phyloP scores from a whole-genome alignment of 2,797 vertebrate species.

The Miichthys miiuy region DNA sequence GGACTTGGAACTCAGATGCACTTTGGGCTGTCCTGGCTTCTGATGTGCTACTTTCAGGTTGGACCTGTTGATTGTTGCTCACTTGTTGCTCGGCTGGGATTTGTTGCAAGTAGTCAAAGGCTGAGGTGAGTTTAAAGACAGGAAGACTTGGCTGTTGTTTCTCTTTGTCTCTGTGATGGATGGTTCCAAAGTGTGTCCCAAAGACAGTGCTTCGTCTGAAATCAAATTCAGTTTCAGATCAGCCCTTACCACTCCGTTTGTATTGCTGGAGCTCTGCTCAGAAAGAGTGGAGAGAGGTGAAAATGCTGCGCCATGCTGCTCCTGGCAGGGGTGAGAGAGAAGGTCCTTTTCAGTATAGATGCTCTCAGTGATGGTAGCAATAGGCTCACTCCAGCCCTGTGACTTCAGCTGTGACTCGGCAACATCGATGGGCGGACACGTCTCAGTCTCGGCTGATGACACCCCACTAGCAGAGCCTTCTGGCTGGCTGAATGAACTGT shows the following conservation, averaged over 20 bases:
- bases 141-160: constrained; percentile 47
- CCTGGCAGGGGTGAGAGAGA: constrained; percentile 60
- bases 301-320: constrained; percentile 64
- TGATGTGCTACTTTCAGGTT: constrained; percentile 50
- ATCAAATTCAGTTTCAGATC: constrained; percentile 54
- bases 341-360: constrained; percentile 68
- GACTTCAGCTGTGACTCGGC: constrained; percentile 81
- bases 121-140: constrained; percentile 45
- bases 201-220: constrained; percentile 55
- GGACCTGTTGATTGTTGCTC: constrained; percentile 80
- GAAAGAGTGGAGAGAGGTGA: constrained; percentile 53
- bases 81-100: constrained; percentile 43
- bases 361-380: constrained; percentile 68
- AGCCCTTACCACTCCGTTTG: constrained; percentile 45
- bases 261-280: constrained; percentile 65
- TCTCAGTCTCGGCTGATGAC: constrained; percentile 78
- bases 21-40: constrained; percentile 36
- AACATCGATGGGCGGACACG: constrained; percentile 79
- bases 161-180: constrained; percentile 48
- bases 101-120: constrained; percentile 52
- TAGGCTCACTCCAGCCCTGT: constrained; percentile 72
- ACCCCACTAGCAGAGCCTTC: constrained; percentile 72
- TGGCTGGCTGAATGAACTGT: constrained; percentile 79
- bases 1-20: constrained; percentile 42
- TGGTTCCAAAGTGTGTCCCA: constrained; percentile 50